phyloP scores from a whole-genome alignment of 2,113 vertebrate species.

The Camelus bactrianus region DNA sequence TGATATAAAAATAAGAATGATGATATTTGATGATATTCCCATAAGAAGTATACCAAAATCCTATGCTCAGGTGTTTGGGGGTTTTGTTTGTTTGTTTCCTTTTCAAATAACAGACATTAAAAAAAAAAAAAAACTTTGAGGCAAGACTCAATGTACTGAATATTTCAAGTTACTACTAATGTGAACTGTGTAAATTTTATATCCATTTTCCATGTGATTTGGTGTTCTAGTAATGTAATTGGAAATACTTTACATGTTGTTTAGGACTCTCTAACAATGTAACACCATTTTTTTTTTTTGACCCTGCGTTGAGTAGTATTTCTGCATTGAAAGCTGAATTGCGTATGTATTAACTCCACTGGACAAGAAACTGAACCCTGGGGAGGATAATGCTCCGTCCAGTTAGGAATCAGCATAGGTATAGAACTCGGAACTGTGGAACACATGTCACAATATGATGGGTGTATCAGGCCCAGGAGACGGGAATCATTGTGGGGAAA shows the following conservation, averaged over 20 bases:
- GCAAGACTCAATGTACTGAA: background rate
- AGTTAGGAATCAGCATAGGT: background rate
- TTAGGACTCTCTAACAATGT: background rate
- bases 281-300: conserved; percentile 1
- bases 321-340: background rate
- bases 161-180: background rate
- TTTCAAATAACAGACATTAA: background rate
- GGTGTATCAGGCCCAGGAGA: background rate
- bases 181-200: background rate
- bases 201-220: background rate
- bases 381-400: background rate
- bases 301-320: background rate
- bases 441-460: no score
- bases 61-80: background rate
- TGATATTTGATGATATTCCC: background rate
- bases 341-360: background rate
- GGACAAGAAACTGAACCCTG: background rate
- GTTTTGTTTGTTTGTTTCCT: background rate
- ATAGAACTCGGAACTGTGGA: background rate
- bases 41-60: background rate
- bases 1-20: conserved; percentile 6
- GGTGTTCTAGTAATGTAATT: background rate
- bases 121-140: background rate
- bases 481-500: background rate
- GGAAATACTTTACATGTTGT: background rate